Percentiles rank a stretch among this genome's conserved stretches.
phyloP scores from a whole-genome alignment of 2,113 vertebrate species.

The Hystrix cristata region DNA sequence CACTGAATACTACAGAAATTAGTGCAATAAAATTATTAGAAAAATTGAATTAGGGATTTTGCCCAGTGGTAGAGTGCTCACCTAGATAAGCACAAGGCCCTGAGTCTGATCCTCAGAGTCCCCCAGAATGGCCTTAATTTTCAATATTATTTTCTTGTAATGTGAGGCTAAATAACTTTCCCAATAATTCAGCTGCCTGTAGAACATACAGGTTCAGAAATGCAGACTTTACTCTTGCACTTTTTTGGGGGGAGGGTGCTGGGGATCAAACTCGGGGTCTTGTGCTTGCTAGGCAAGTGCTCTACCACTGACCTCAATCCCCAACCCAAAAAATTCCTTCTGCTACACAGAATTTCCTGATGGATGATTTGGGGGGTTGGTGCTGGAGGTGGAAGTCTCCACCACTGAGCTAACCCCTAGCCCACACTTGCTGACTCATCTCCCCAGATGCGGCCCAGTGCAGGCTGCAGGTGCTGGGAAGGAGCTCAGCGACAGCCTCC shows the following conservation, averaged over 20 bases:
- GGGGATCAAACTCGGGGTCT: too few relatives aligned
- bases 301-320: too few relatives aligned
- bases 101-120: too few relatives aligned
- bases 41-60: not conserved
- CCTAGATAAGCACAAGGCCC: too few relatives aligned
- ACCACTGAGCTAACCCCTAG: too few relatives aligned
- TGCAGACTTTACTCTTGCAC: not conserved
- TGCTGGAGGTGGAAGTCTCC: too few relatives aligned
- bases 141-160: not conserved
- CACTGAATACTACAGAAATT: not conserved
- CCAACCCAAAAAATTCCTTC: too few relatives aligned
- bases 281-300: not conserved
- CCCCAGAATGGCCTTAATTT: not conserved
- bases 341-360: too few relatives aligned
- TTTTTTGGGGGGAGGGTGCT: not conserved
- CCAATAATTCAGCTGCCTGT: not conserved
- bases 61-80: too few relatives aligned
- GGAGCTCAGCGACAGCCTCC: not conserved
- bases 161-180: not conserved
- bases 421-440: too few relatives aligned
- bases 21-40: not conserved
- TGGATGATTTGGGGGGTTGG: too few relatives aligned
- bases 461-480: not conserved
- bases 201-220: not conserved
- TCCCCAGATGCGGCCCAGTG: too few relatives aligned